These are phyloP conservation scores for Nematopogon swammerdamellus DNA, from an alignment of 2,888 invertebrate genomes.

Conservation along the genomic window DNA sequence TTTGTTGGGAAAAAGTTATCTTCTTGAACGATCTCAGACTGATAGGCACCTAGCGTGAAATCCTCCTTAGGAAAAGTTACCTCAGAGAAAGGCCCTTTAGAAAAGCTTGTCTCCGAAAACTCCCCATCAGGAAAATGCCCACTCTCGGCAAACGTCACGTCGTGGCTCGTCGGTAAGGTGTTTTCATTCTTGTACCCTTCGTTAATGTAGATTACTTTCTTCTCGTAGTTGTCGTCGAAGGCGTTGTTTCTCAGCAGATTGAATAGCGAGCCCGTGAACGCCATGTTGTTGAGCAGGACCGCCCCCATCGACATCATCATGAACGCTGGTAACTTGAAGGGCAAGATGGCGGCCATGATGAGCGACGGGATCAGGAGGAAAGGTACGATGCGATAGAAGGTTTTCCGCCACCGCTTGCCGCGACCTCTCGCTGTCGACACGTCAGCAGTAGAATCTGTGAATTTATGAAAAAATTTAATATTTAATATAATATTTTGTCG, in stretches of 20 bases:
- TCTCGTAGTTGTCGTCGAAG: constrained; percentile 49
- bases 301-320: constrained; percentile 63
- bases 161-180: background rate
- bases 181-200: constrained; percentile 52
- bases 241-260: constrained; percentile 56
- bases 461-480: too few relatives aligned
- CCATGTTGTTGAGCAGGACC: constrained; percentile 65
- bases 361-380: constrained; percentile 60
- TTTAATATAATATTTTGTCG: too few relatives aligned
- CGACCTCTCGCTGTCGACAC: constrained; percentile 22
- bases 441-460: constrained; percentile 1
- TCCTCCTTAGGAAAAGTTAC: background rate
- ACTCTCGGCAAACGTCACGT: too few relatives aligned
- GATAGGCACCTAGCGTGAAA: background rate
- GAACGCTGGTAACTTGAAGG: constrained; percentile 64
- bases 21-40: background rate
- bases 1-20: background rate
- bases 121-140: too few relatives aligned
- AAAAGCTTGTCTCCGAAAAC: too few relatives aligned
- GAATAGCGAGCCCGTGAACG: constrained; percentile 59
- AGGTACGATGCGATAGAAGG: constrained; percentile 43
- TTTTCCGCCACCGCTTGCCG: constrained; percentile 34
- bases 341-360: constrained; percentile 62
- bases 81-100: background rate
- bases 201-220: constrained; percentile 56